Evolutionary conservation across 1,140 invertebrate genomes (phyloP).

Genomic region (Ceratina australensis): DNA sequence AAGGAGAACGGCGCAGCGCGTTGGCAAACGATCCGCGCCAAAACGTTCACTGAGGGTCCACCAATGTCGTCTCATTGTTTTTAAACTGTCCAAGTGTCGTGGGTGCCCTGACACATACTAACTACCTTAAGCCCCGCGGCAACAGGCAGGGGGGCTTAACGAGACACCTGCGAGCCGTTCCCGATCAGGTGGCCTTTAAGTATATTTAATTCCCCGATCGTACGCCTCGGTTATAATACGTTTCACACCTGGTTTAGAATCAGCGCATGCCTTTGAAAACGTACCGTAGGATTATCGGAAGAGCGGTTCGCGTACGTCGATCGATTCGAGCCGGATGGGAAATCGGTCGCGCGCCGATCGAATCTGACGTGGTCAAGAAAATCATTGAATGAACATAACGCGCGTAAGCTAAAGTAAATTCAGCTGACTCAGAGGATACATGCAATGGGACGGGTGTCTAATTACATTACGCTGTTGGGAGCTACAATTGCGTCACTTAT

Average conservation of each 20-base stretch:
- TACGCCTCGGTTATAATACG: constrained; percentile 9
- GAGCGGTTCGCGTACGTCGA: background rate
- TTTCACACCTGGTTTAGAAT: constrained; percentile 15
- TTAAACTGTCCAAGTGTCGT: constrained; percentile 67
- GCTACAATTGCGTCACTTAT: background rate
- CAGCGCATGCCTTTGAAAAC: background rate
- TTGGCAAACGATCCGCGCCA: constrained; percentile 59
- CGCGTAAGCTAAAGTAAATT: background rate
- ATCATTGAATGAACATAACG: background rate
- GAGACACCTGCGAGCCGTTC: constrained; percentile 67
- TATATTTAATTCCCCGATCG: constrained; percentile 58
- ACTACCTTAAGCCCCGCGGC: constrained; percentile 32
- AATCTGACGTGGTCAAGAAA: background rate
- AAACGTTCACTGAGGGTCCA: constrained; percentile 67
- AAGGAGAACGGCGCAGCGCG: constrained; percentile 44
- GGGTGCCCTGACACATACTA: constrained; percentile 57
- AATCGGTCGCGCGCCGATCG: constrained; percentile 3
- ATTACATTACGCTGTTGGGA: constrained; percentile 4
- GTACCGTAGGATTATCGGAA: background rate
- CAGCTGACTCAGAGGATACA: background rate
- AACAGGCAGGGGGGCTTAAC: constrained; percentile 40
- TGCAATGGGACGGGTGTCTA: background rate
- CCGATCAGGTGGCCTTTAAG: constrained; percentile 60
- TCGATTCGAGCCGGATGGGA: background rate
- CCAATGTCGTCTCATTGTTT: constrained; percentile 73